Evolutionary conservation across 2,113 vertebrate genomes (phyloP).

Genomic region (Myxocyprinus asiaticus): DNA sequence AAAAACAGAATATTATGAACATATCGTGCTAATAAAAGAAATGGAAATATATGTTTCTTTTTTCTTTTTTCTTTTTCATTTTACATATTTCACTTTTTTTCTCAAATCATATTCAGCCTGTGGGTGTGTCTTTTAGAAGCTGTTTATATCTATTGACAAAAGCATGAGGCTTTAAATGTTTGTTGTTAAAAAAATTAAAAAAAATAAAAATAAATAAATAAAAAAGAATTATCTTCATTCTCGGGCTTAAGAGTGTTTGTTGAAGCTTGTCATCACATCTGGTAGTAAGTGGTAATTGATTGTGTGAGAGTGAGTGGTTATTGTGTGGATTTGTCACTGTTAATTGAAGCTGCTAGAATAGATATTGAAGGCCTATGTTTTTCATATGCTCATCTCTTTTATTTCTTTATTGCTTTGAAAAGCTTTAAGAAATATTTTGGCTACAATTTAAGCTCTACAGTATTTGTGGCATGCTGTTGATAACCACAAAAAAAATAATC

Average conservation of each 20-base stretch:
- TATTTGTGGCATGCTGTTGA: too few relatives aligned
- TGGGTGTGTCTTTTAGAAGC: neutral
- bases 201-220: too few relatives aligned
- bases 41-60: too few relatives aligned
- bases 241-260: neutral
- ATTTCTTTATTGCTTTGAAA: neutral
- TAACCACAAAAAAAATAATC: too few relatives aligned
- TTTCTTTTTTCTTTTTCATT: too few relatives aligned
- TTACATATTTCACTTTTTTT: neutral
- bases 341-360: neutral
- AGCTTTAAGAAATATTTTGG: neutral
- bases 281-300: neutral
- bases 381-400: neutral
- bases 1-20: too few relatives aligned
- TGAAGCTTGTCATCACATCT: neutral
- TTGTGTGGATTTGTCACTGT: neutral
- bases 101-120: neutral
- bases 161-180: neutral
- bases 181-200: neutral
- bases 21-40: too few relatives aligned
- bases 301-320: neutral
- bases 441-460: too few relatives aligned
- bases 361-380: neutral
- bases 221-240: too few relatives aligned
- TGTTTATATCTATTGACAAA: neutral